phyloP scores from a whole-genome alignment of 35 echinoderm and acorn worm species.

The Ophiothrix spiculata region DNA sequence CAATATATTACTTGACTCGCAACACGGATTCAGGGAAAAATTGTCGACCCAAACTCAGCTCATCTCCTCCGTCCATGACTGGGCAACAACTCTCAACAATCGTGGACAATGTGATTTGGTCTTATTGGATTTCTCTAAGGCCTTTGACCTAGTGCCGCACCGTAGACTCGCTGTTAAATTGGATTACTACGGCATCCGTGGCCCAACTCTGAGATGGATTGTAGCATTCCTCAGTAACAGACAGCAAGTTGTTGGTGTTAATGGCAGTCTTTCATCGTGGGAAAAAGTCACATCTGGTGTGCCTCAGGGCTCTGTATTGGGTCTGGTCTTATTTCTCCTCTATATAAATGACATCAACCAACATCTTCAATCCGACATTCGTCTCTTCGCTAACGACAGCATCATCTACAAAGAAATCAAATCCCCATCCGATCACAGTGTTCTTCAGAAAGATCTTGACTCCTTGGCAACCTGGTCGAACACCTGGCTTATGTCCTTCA shows the following conservation, averaged over 20 bases:
- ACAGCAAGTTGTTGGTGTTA: constrained; percentile 4
- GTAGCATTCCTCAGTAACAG: constrained; percentile 5
- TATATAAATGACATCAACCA: constrained; percentile 33
- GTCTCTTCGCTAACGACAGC: constrained; percentile 44
- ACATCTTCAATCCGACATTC: constrained; percentile 2
- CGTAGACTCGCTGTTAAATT: constrained; percentile 41
- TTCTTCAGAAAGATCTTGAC: constrained; percentile 36
- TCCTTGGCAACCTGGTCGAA: constrained; percentile 32
- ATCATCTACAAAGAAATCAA: constrained; percentile 38
- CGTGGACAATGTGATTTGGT: constrained; percentile 53
- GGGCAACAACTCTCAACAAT: constrained; percentile 25
- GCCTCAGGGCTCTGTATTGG: constrained; percentile 56
- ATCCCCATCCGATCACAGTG: constrained; percentile 15
- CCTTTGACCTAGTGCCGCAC: constrained; percentile 63
- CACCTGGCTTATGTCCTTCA: constrained; percentile 35
- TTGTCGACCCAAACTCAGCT: constrained; percentile 37
- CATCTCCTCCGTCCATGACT: constrained; percentile 36
- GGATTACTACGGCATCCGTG: constrained; percentile 27
- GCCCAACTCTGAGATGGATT: constrained; percentile 19
- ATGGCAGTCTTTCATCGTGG: constrained; percentile 14
- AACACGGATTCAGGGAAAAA: constrained; percentile 57
- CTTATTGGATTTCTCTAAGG: constrained; percentile 70
- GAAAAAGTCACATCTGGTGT: constrained; percentile 40
- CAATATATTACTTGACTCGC: constrained; percentile 50
- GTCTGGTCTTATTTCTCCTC: constrained; percentile 35